Evolutionary conservation across 1,140 invertebrate species (phyloP).

Genomic region (Trachymyrmex septentrionalis): DNA sequence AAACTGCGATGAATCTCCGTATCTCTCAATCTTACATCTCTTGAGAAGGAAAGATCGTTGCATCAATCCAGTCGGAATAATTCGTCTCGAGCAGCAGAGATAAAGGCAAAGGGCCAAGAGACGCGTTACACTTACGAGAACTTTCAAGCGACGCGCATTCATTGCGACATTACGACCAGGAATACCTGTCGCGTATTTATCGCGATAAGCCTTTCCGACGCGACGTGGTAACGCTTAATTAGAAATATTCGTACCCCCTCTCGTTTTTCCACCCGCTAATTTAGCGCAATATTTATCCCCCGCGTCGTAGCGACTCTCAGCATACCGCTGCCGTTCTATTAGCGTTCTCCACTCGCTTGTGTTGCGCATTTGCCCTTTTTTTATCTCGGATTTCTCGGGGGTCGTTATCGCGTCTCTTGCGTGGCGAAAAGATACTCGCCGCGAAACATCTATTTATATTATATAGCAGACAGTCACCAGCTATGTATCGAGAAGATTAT

Average conservation of each 20-base stretch:
- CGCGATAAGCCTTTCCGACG: constrained; percentile 14
- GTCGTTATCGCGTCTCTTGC: constrained; percentile 4
- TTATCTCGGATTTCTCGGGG: constrained; percentile 59
- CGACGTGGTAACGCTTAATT: constrained; percentile 66
- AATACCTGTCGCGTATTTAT: constrained; percentile 67
- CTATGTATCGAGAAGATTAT: constrained; percentile 11
- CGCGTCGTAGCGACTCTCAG: not conserved
- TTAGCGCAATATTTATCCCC: constrained; percentile 60
- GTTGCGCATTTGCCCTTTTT: constrained; percentile 15
- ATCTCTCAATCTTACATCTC: not conserved
- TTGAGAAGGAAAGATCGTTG: not conserved
- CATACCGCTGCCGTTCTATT: constrained; percentile 62
- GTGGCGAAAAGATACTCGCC: constrained; percentile 25
- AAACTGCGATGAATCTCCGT: not conserved
- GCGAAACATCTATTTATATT: constrained; percentile 47
- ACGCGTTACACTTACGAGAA: constrained; percentile 40
- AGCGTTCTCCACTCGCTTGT: constrained; percentile 23
- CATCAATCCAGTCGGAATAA: not conserved
- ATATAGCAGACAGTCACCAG: constrained; percentile 11
- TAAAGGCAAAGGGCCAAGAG: not conserved
- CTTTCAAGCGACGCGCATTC: constrained; percentile 66
- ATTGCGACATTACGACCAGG: constrained; percentile 63
- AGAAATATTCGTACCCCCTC: constrained; percentile 68
- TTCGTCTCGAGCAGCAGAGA: not conserved
- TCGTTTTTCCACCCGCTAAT: constrained; percentile 64